These are phyloP conservation scores for Xiphorhynchus erythropygius DNA, from an alignment of 2,797 vertebrate species.

Conservation along the genomic window DNA sequence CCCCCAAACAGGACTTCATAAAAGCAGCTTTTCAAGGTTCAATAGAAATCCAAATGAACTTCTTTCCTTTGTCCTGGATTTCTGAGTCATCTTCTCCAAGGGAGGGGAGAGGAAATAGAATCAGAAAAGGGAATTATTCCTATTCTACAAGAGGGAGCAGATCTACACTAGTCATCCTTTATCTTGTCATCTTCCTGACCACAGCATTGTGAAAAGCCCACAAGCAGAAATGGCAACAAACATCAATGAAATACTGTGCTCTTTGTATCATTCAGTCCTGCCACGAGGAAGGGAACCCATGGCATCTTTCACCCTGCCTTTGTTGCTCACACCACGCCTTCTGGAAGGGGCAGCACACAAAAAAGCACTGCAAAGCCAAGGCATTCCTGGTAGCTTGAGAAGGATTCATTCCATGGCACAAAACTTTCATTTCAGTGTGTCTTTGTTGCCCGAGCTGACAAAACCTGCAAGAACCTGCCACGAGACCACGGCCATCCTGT, in stretches of 20 bases:
- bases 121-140: conserved; percentile 43
- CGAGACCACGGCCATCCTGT: neutral
- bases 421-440: neutral
- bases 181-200: conserved; percentile 23
- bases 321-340: conserved; percentile 28
- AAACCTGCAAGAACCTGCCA: neutral
- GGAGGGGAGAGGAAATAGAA: conserved; percentile 21
- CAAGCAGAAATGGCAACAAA: conserved; percentile 20
- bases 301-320: conserved; percentile 56
- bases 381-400: neutral
- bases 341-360: conserved; percentile 5
- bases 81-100: conserved; percentile 40
- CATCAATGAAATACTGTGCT: neutral
- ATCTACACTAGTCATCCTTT: conserved; percentile 37
- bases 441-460: neutral
- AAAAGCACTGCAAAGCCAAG: neutral
- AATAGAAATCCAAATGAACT: conserved; percentile 50
- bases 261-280: conserved; percentile 1
- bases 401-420: neutral
- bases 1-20: neutral
- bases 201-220: conserved; percentile 36
- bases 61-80: conserved; percentile 41
- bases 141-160: conserved; percentile 24
- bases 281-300: neutral
- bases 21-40: conserved; percentile 12